A percentile compares a stretch with the other conserved stretches of the same genome.
phyloP scores from a whole-genome alignment of 2,797 vertebrate genomes.

The Betta splendens region DNA sequence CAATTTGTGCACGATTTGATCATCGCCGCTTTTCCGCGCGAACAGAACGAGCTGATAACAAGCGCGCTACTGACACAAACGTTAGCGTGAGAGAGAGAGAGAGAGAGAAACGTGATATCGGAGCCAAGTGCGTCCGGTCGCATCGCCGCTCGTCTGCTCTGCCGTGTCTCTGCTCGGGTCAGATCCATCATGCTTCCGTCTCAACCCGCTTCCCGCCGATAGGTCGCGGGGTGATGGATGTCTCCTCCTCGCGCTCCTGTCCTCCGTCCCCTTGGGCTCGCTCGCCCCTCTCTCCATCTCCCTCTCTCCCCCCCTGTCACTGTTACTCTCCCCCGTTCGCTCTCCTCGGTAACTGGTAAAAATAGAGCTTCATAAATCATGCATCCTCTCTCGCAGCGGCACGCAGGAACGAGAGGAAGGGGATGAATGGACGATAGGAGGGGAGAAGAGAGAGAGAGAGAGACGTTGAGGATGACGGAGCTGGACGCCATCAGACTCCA shows the following conservation, averaged over 20 bases:
- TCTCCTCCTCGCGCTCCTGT: slow-evolving; percentile 56
- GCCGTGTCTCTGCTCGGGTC: slow-evolving; percentile 35
- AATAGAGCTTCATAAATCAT: slow-evolving; percentile 90
- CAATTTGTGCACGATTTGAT: slow-evolving; percentile 37
- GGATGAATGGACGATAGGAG: slow-evolving; percentile 35
- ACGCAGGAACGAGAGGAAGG: slow-evolving; percentile 40
- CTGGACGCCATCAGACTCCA: slow-evolving; percentile 66
- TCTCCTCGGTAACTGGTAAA: slow-evolving; percentile 83
- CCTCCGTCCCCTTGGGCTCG: slow-evolving; percentile 63
- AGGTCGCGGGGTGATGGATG: slow-evolving; percentile 71
- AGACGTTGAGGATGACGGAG: slow-evolving; percentile 58
- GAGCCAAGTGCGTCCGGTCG: neutral
- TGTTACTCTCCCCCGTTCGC: slow-evolving; percentile 44
- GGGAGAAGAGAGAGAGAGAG: slow-evolving; percentile 26
- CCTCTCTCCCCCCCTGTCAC: slow-evolving; percentile 45
- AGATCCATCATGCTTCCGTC: slow-evolving; percentile 62
- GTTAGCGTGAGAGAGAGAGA: slow-evolving; percentile 5
- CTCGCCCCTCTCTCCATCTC: slow-evolving; percentile 46
- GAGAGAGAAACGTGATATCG: slow-evolving; percentile 24
- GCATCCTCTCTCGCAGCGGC: slow-evolving; percentile 75
- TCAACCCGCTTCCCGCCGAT: slow-evolving; percentile 62
- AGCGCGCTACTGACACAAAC: slow-evolving; percentile 25
- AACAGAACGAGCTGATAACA: slow-evolving; percentile 19
- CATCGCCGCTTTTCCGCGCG: slow-evolving; percentile 11
- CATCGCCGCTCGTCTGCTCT: slow-evolving; percentile 16